Evolutionary conservation across 1,140 invertebrate species (phyloP), one percentile per base, ranked within the genome.

Genomic region (Listronotus oregonensis): DNA sequence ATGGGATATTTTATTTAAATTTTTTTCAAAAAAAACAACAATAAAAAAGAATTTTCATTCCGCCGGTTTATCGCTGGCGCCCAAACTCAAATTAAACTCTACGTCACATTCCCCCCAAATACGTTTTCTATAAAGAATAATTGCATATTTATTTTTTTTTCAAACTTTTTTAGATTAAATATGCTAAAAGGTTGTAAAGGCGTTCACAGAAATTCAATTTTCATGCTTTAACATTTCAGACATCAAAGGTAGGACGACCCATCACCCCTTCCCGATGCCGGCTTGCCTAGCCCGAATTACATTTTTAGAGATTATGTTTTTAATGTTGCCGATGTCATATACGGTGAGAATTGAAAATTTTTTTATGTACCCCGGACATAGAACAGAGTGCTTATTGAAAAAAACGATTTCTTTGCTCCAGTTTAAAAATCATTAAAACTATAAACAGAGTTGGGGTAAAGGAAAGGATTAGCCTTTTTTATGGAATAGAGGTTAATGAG

Each of bases 141-240:
- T 72, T 72, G 71, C 71, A 65, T 65, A 72, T 72, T 72, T 72
- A 72, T 70, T 72, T 70, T 66, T 72, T 70, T 67, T 66, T 71
- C 62, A 70, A 68, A 63, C 68, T 66, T 61, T 62, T 71, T 65
- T 44, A 67, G 71, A 72, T 72, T 72, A 72, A 72, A 72, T 69
- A 71, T 68, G 71, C 68, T 72, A 72, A 72, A 72, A 72, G 71
- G 71, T 68, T 70, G 66, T 64, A 68, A 72, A 72, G 71, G 67
- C 71, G 71, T 72, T 68, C 69, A 50, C 52, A 47, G 59, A 71
- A 72, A 72, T 72, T 70, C 71, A 72, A 72, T 72, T 72, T 72
- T 72, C 71, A 64, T 70, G 71, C 71, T 72, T 67, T 70, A 71
- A 70, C 69, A 68, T 70, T 72, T 66, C 67, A 68, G 65, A 72